phyloP scores from a whole-genome alignment of 1,140 invertebrate species.

The Trachymyrmex septentrionalis region DNA sequence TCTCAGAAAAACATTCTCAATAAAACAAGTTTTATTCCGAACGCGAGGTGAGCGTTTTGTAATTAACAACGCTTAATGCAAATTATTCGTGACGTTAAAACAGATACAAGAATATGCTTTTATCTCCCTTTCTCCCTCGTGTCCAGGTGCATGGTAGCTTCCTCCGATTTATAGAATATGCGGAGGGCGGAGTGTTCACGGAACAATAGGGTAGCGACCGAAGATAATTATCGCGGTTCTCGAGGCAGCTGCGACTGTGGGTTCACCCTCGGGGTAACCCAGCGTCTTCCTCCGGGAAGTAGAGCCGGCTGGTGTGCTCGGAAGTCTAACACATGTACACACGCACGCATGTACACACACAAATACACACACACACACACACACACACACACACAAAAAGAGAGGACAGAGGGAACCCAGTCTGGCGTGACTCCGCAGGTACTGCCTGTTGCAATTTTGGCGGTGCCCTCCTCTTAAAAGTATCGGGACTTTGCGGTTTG shows the following conservation, averaged over 20 bases:
- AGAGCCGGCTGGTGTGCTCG: slow-evolving; percentile 36
- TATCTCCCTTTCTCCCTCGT: neutral
- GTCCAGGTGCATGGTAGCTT: slow-evolving; percentile 44
- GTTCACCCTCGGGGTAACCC: slow-evolving; percentile 67
- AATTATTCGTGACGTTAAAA: slow-evolving; percentile 5
- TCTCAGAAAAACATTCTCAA: neutral
- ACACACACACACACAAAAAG: neutral
- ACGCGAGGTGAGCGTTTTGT: neutral
- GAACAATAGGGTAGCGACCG: slow-evolving; percentile 71
- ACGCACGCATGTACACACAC: too few relatives aligned
- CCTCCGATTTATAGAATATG: slow-evolving; percentile 31
- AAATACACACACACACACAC: neutral
- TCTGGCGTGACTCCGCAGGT: slow-evolving; percentile 65
- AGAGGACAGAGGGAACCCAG: slow-evolving; percentile 33
- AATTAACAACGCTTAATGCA: neutral
- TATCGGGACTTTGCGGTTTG: slow-evolving; percentile 43
- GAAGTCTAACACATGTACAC: slow-evolving; percentile 19
- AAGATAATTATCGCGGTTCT: slow-evolving; percentile 74
- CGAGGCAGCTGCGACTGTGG: slow-evolving; percentile 70
- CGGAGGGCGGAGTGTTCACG: slow-evolving; percentile 24
- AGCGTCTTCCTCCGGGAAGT: slow-evolving; percentile 61
- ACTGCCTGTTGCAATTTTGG: slow-evolving; percentile 55
- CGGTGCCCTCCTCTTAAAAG: slow-evolving; percentile 16
- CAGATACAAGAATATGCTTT: slow-evolving; percentile 46
- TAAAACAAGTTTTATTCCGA: neutral